Base-by-base conservation (phyloP, 2,113 vertebrate genomes). In the Hoplias malabaricus region DNA sequence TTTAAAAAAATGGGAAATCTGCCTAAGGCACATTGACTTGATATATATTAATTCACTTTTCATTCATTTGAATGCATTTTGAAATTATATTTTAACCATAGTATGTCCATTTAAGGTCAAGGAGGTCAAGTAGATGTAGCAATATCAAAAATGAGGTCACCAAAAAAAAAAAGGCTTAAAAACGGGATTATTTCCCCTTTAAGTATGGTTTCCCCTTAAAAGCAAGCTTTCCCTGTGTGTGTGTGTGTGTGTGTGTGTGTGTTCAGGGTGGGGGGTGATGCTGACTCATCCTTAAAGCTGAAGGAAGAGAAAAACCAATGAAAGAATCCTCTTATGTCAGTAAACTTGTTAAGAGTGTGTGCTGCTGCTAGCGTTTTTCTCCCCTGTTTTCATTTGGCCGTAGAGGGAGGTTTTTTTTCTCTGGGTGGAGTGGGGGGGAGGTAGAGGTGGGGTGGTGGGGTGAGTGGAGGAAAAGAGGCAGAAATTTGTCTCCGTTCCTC, bases 291-390 rank as follows among this genome's bases (percentile, higher is more conserved):
- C 68, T 80, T 75, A 83, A 87, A 82, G 81, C 83, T 62, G 33
- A n/a, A 85, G 80, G 78, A 70, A 65, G 68, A 65, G 65, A 31
- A 13, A 57, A 12, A 54, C 33, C 65, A 83, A 87, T 88, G 81
- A 88, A 88, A 86, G 87, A 88, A 89, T 90, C 88, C 84, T 89
- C 87, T 91, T 89, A 91, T 90, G 87, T 89, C 87, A 85, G 87
- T 88, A 84, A 90, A 90, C 82, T 87, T 72, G 78, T 89, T 87
- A 84, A 81, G 75, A 85, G 68, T 69, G 77, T 72, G 75, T 82
- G 87, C 88, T 88, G 83, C 83, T 82, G 80, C 79, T 75, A 83
- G 84, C 80, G 78, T 85, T 90, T 90, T 86, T 75, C 43, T n/a
- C 33, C 25, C 27, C 69, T 25, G 33, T 70, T 50, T 50, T 70